Percentiles rank a stretch among this genome's conserved stretches.
These are phyloP conservation scores for Acinonyx jubatus DNA, from an alignment of 2,113 vertebrate genomes.

Conservation along the genomic window DNA sequence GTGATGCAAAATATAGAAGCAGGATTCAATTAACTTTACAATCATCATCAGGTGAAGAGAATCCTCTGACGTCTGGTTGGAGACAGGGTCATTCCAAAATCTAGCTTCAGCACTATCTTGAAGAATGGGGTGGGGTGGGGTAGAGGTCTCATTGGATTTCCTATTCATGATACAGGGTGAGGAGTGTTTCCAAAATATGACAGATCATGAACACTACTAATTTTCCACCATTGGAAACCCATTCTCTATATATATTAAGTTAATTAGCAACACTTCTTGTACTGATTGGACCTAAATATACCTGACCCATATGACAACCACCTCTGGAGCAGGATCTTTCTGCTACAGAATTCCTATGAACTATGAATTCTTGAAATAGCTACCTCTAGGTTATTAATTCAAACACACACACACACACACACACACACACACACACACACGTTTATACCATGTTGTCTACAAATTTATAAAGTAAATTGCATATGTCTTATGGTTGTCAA, in stretches of 20 bases:
- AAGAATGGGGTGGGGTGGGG: not conserved
- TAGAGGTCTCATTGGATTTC: not conserved
- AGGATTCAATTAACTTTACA: not conserved
- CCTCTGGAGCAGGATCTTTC: not conserved
- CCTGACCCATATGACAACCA: not conserved
- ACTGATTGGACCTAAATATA: not conserved
- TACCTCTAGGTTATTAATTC: not conserved
- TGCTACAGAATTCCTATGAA: not conserved
- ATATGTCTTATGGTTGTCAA: not conserved
- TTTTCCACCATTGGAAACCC: not conserved
- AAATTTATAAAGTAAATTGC: not conserved
- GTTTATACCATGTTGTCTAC: not conserved
- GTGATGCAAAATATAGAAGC: not conserved
- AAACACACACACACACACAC: not conserved
- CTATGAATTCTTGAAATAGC: not conserved
- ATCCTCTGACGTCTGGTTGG: not conserved
- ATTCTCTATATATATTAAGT: conserved; percentile 26
- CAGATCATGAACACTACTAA: not conserved
- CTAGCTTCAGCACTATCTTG: not conserved
- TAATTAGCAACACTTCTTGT: conserved; percentile 12
- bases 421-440: not conserved
- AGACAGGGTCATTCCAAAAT: not conserved
- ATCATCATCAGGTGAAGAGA: not conserved
- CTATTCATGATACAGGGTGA: not conserved
- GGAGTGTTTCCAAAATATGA: not conserved